phyloP scores from a whole-genome alignment of 2,888 invertebrate species.

The Tetheella fluctuosa region DNA sequence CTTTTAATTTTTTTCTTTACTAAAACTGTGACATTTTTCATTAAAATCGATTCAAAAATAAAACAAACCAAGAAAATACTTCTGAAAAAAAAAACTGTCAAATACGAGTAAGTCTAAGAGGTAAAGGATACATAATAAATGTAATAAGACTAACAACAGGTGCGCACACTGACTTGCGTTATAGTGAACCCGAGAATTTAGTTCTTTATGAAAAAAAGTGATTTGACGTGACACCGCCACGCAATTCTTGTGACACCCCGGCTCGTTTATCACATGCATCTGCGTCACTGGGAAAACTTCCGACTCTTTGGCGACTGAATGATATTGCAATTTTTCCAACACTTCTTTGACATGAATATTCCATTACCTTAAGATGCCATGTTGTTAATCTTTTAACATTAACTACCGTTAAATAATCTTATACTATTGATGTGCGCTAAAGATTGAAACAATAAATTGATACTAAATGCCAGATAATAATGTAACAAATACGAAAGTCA shows the following conservation, averaged over 20 bases:
- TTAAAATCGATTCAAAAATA: too few relatives aligned
- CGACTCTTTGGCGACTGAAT: slow-evolving; percentile 60
- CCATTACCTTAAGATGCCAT: slow-evolving; percentile 31
- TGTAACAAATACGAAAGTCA: too few relatives aligned
- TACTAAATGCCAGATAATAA: too few relatives aligned
- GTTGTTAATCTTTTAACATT: slow-evolving; percentile 30
- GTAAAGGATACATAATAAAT: slow-evolving; percentile 1
- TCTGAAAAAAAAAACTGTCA: background rate
- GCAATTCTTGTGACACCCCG: slow-evolving; percentile 32
- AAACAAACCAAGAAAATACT: background rate
- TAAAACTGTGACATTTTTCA: too few relatives aligned
- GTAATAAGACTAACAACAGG: slow-evolving; percentile 6
- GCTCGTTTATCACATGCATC: slow-evolving; percentile 72
- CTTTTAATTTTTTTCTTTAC: background rate
- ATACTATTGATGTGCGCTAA: too few relatives aligned
- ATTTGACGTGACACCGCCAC: slow-evolving; percentile 41
- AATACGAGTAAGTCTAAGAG: background rate
- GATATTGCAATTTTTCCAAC: slow-evolving; percentile 65
- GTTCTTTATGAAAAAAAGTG: slow-evolving; percentile 31
- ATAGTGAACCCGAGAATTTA: slow-evolving; percentile 23
- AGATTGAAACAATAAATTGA: too few relatives aligned
- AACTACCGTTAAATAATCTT: too few relatives aligned
- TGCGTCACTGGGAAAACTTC: slow-evolving; percentile 60
- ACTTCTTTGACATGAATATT: slow-evolving; percentile 42
- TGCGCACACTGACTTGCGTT: slow-evolving; percentile 6